Base-by-base conservation (phyloP, 2,888 invertebrate genomes). In the Druceiella hillmani region DNA sequence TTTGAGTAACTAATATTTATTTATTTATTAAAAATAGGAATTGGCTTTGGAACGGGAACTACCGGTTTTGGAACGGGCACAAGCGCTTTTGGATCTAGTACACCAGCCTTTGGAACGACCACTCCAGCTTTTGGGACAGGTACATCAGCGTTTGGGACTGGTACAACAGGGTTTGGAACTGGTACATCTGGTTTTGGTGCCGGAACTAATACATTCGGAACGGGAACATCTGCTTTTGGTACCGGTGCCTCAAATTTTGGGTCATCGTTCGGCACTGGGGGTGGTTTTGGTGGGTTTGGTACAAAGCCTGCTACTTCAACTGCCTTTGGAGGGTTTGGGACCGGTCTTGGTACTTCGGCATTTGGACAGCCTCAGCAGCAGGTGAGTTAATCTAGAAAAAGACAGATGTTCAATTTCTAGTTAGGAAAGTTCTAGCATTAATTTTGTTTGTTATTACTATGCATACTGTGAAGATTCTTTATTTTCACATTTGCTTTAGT, bases 361-460 rank as follows among this genome's bases (percentile, higher is more conserved):
- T 75, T 78, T 51, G 74, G 67, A 20, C 66, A 68, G 50, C 72
- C 55, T 51, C 69, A 47, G 42, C 62, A 62, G 54, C 29, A n/a
- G n/a, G n/a, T n/a, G n/a, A n/a, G n/a, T n/a, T n/a, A n/a, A n/a
- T n/a, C n/a, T n/a, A n/a, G n/a, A n/a, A n/a, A n/a, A n/a, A n/a
- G n/a, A n/a, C n/a, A n/a, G n/a, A n/a, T n/a, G n/a, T n/a, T n/a
- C n/a, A n/a, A n/a, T n/a, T n/a, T n/a, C n/a, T n/a, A n/a, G n/a
- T n/a, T n/a, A n/a, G n/a, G n/a, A n/a, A n/a, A n/a, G n/a, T n/a
- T n/a, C n/a, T n/a, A n/a, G n/a, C n/a, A n/a, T n/a, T n/a, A n/a
- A n/a, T n/a, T n/a, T n/a, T n/a, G n/a, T n/a, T n/a, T n/a, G n/a
- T n/a, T n/a, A n/a, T n/a, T n/a, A n/a, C n/a, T n/a, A n/a, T n/a